Conservation (phyloP, 2,113 vertebrate species). For the Ochotona curzoniae region DNA sequence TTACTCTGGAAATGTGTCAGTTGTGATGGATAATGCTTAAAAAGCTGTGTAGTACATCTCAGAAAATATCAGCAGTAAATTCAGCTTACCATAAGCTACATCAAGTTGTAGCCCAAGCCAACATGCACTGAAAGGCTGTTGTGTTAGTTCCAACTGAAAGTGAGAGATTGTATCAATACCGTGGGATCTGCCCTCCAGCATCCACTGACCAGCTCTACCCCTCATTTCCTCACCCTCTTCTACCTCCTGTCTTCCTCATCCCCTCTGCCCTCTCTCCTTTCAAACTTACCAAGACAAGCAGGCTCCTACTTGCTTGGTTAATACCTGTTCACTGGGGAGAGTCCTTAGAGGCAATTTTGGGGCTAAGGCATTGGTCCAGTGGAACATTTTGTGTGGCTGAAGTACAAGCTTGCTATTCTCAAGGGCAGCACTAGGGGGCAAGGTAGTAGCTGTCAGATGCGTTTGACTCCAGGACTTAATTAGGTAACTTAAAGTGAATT, state of each 20-base stretch:
- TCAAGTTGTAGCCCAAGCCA: neutral
- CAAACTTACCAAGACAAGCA: neutral
- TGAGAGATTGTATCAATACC: neutral
- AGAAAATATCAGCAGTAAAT: slow-evolving; percentile 54
- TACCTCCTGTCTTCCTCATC: too few species aligned
- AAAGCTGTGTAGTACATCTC: slow-evolving; percentile 27
- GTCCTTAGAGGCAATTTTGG: slow-evolving; percentile 58
- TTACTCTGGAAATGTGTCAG: slow-evolving; percentile 32
- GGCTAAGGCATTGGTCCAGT: neutral
- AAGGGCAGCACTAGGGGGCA: slow-evolving; percentile 26
- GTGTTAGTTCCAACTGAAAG: neutral
- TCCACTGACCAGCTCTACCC: neutral
- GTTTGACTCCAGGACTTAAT: neutral
- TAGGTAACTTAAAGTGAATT: neutral
- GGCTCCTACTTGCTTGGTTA: neutral
- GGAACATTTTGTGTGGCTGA: neutral
- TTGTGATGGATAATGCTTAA: slow-evolving; percentile 42
- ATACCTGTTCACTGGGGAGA: neutral
- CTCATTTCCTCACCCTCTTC: neutral
- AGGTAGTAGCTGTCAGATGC: slow-evolving; percentile 17
- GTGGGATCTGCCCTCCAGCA: neutral
- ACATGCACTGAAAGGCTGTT: neutral
- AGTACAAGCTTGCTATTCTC: slow-evolving; percentile 28
- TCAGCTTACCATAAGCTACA: slow-evolving; percentile 1
- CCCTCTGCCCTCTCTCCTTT: neutral